Base-by-base conservation (phyloP, 2,888 invertebrate genomes). In the Encarsia formosa region DNA sequence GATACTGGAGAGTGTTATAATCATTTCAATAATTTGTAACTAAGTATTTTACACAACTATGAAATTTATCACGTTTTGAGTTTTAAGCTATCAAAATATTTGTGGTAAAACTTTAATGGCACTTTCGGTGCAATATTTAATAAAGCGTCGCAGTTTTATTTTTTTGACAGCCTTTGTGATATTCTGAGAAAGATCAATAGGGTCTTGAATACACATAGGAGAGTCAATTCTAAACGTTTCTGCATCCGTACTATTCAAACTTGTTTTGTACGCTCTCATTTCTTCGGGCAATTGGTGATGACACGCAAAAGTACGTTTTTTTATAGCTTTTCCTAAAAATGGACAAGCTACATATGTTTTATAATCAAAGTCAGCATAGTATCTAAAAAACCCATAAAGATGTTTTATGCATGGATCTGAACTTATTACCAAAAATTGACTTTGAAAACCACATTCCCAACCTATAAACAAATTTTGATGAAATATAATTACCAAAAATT, bases 151-250 rank as follows among this genome's bases (percentile, higher is more conserved):
- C 11, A 59, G 18, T 3, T 47, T 34, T 19, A 24, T 15, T 43
- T 59, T 65, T 4, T 39, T 42, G 19, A 74, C 71, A 57, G 73
- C 76, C 62, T 79, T 81, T 0, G 81, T 78, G 18, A 82, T 65
- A 65, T 83, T 83, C 56, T 79, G 78, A 58, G 78, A 78, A 20
- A 81, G 68, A 65, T 81, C 79, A 49, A 82, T 77, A 0, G 83
- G 82, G 74, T 84, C 83, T 64, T 83, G 83, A 13, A 83, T 71
- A 44, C 80, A 79, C 65, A 82, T 75, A 1, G 73, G 68, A 2
- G 75, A 69, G 45, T 71, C 64, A 19, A 69, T 62, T 31, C 73
- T 63, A 39, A 77, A 76, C 18, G 63, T 58, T 63, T 75, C 67
- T 9, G 55, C 52, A 16, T 60, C 43, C 49, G 20, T 35, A 8